Conservation (phyloP, 2,888 invertebrate species). For the Orthosia gothica region DNA sequence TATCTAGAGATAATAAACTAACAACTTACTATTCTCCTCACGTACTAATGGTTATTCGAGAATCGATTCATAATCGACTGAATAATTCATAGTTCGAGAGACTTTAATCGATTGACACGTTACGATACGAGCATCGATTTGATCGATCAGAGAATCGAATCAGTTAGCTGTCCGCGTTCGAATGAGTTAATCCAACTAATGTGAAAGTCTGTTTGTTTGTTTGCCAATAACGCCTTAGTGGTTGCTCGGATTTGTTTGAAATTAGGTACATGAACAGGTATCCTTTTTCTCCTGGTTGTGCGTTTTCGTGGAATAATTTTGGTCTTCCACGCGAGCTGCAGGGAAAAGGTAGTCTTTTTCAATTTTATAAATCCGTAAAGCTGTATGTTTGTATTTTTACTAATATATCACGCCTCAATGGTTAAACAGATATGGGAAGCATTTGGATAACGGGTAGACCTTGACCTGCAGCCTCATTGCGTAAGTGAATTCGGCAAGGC, state of each 20-base stretch:
- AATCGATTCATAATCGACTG: constrained; percentile 69
- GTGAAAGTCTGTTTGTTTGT: neutral
- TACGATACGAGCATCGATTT: constrained; percentile 40
- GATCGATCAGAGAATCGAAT: constrained; percentile 43
- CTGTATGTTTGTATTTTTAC: too few species aligned
- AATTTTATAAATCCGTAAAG: too few species aligned
- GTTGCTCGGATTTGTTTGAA: neutral
- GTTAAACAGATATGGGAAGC: too few species aligned
- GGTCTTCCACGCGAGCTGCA: too few species aligned
- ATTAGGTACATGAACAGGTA: neutral
- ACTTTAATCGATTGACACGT: constrained; percentile 55
- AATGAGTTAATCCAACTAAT: constrained; percentile 37
- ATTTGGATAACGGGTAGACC: too few species aligned
- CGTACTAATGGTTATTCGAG: constrained; percentile 53
- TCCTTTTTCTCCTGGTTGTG: too few species aligned
- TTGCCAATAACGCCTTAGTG: neutral
- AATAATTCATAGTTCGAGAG: constrained; percentile 60
- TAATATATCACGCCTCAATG: too few species aligned
- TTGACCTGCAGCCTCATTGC: too few species aligned
- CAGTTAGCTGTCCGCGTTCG: constrained; percentile 34
- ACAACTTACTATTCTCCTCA: constrained; percentile 52
- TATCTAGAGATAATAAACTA: constrained; percentile 44
- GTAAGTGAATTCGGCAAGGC: too few species aligned
- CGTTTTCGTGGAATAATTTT: too few species aligned
- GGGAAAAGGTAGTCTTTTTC: too few species aligned